Percentiles rank a stretch among this genome's conserved stretches.
These are phyloP conservation scores for Tetraodon nigroviridis DNA, from an alignment of 2,113 vertebrate species.

Conservation along the genomic window DNA sequence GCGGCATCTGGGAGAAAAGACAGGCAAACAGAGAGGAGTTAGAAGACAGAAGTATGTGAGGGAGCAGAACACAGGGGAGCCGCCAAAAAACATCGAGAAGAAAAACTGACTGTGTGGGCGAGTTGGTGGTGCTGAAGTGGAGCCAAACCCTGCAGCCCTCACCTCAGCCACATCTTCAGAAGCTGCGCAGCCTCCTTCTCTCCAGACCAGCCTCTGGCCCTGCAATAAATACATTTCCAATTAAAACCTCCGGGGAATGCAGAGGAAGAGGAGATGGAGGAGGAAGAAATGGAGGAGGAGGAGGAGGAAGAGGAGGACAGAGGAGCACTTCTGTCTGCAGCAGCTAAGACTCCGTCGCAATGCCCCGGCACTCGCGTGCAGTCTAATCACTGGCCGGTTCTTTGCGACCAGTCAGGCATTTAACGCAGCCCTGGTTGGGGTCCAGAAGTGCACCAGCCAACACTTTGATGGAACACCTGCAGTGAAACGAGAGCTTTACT, in stretches of 20 bases:
- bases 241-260: slow-evolving; percentile 58
- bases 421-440: slow-evolving; percentile 53
- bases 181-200: slow-evolving; percentile 52
- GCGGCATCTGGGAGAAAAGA: slow-evolving; percentile 41
- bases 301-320: slow-evolving; percentile 20
- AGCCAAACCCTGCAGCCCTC: slow-evolving; percentile 62
- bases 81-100: slow-evolving; percentile 34
- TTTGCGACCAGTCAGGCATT: slow-evolving; percentile 57
- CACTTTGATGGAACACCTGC: slow-evolving; percentile 79
- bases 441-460: slow-evolving; percentile 52
- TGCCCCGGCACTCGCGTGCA: slow-evolving; percentile 33
- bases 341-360: slow-evolving; percentile 32
- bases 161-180: slow-evolving; percentile 61
- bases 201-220: slow-evolving; percentile 52
- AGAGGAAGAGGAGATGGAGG: slow-evolving; percentile 25
- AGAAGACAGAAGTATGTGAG: slow-evolving; percentile 26
- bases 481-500: slow-evolving; percentile 76
- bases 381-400: slow-evolving; percentile 43
- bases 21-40: slow-evolving; percentile 41
- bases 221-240: slow-evolving; percentile 73
- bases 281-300: slow-evolving; percentile 38
- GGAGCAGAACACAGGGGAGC: slow-evolving; percentile 61
- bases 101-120: slow-evolving; percentile 45
- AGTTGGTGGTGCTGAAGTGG: slow-evolving; percentile 58
- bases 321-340: slow-evolving; percentile 25